Evolutionary conservation across 2,888 invertebrate species (phyloP), one percentile per base, ranked within the genome.

Genomic region (Bhutanitis thaidina): DNA sequence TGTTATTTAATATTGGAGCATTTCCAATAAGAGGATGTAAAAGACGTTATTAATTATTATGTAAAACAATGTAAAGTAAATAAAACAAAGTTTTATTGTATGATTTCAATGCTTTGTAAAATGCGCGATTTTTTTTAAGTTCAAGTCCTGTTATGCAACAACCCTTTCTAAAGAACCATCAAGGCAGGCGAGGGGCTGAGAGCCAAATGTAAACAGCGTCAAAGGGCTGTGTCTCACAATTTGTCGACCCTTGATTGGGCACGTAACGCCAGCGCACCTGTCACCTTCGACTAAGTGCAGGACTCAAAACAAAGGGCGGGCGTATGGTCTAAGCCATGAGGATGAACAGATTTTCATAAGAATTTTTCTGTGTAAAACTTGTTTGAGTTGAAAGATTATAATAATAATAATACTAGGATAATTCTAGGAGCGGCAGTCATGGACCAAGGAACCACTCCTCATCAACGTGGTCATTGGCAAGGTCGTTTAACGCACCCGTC

Each of bases 191-290:
- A 68, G 53, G 60, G 60, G 60, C 59, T 54, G 60, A 60, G 67
- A 68, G 69, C 62, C 66, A 64, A 61, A 64, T 64, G 64, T 73
- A 78, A 85, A 81, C 73, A 76, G 65, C 78, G 74, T 81, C 80
- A 82, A 83, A 84, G 80, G 77, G 75, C 69, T 69, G 61, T 63
- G 68, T 72, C 69, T 71, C 67, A 75, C 80, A 77, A 77, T 82
- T 81, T 80, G 75, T 76, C 70, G 45, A 40, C 69, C 68, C 77
- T 79, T 86, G 86, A 86, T 87, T 85, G 84, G 83, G 66, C 80
- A 69, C 70, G 68, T 62, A 61, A 54, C 57, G 59, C 57, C 58
- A 59, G 62, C 74, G 63, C 87, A 86, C 86, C 87, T 87, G 76
- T 68, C 84, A 67, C 77, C 69, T 69, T 67, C 65, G 57, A 64